Evolutionary conservation across 2,888 invertebrate genomes (phyloP), one percentile per base, ranked within the genome.

Genomic region (Mylabris sibirica): DNA sequence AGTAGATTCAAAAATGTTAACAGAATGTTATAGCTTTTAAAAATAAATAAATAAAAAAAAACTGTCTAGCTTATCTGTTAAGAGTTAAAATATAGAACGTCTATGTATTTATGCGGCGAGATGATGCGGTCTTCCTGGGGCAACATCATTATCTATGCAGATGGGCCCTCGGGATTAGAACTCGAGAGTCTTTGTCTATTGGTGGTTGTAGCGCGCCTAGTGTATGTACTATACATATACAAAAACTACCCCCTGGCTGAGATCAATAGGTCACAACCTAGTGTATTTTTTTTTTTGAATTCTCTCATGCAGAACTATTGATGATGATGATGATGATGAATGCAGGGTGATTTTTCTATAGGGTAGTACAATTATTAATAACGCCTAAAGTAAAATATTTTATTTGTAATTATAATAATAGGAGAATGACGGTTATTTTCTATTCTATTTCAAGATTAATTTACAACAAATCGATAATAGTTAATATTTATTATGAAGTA

Each of bases 101-200:
- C 73, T 75, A 70, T 72, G 71, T 74, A 77, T 77, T 76, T 77
- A 74, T 75, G 73, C 74, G 72, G 70, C 67, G 71, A 69, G 74
- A 69, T 75, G 74, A 69, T 75, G 75, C 73, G 74, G 75, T 70
- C 69, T 69, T 72, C 79, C 75, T 64, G 66, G 63, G 79, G 79
- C 77, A 72, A 79, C 80, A 76, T 83, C 80, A 82, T 83, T 83
- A 82, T 83, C 83, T 83, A 83, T 83, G 82, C 82, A 83, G 83
- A 83, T 82, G 80, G 80, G 79, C 83, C 83, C 81, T 75, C 79
- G 81, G 82, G 83, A 82, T 74, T 79, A 74, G 74, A 80, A 78
- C 79, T 79, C 78, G 76, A 77, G 76, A 78, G 77, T 80, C 81
- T 81, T 80, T 81, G 80, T 81, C 79, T 80, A 77, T 30, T 77